phyloP scores from a whole-genome alignment of 2,797 vertebrate genomes.

The Brachyrhaphis roseni region DNA sequence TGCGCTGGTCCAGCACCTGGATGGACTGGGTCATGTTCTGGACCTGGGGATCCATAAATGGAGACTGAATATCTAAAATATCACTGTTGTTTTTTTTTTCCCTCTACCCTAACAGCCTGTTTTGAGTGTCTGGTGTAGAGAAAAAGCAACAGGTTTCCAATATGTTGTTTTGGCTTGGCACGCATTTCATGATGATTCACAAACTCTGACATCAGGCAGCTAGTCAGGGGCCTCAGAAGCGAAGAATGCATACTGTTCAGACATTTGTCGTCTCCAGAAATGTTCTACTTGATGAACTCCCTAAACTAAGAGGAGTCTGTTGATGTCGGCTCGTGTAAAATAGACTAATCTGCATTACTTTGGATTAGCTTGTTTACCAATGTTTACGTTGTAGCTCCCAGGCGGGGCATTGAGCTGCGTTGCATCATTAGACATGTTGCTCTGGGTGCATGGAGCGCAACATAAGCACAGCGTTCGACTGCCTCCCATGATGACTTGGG shows the following conservation, averaged over 20 bases:
- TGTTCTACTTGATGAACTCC: constrained; percentile 15
- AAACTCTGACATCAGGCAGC: constrained; percentile 51
- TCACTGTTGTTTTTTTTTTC: neutral
- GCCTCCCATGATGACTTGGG: constrained; percentile 57
- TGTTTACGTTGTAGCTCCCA: constrained; percentile 10
- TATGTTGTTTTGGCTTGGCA: constrained; percentile 48
- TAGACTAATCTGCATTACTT: constrained; percentile 16
- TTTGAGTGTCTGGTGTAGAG: constrained; percentile 11
- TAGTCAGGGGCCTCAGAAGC: constrained; percentile 58
- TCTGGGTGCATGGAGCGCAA: constrained; percentile 35
- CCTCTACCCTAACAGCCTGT: neutral
- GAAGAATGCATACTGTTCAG: constrained; percentile 54
- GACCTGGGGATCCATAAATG: constrained; percentile 81
- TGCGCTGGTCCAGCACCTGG: constrained; percentile 96
- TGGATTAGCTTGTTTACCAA: constrained; percentile 2
- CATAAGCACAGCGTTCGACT: constrained; percentile 33
- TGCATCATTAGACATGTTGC: constrained; percentile 60
- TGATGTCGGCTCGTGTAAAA: constrained; percentile 7
- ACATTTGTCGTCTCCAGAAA: constrained; percentile 54
- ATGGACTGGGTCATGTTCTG: constrained; percentile 99
- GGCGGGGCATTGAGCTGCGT: constrained; percentile 40
- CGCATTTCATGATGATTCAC: constrained; percentile 45
- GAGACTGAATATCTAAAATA: neutral
- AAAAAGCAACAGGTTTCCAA: constrained; percentile 49
- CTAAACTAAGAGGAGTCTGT: constrained; percentile 3